Conservation (phyloP, 2,888 invertebrate species). For the Tetheella fluctuosa region DNA sequence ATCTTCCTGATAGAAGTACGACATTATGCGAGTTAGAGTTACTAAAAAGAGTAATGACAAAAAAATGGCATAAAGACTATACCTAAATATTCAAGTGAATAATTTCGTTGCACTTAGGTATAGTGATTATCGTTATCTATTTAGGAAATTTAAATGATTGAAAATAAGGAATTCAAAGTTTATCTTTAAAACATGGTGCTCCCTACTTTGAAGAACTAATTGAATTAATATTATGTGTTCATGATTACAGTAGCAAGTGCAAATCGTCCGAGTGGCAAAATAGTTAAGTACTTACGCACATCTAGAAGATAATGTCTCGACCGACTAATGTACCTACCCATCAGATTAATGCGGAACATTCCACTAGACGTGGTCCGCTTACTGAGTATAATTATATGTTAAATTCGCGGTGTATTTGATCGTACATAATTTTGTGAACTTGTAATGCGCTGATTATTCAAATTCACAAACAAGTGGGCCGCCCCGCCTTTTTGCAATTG, state of each 20-base stretch:
- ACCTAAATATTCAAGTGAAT: no score
- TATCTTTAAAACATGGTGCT: not conserved
- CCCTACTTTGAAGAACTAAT: conserved; percentile 17
- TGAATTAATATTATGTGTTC: conserved; percentile 21
- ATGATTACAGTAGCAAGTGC: conserved; percentile 30
- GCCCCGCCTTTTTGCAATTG: conserved; percentile 78
- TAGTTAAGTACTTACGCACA: conserved; percentile 32
- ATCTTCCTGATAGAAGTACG: not conserved
- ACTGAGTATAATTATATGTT: conserved; percentile 55
- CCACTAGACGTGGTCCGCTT: conserved; percentile 34
- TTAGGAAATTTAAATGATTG: not conserved
- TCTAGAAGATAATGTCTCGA: conserved; percentile 47
- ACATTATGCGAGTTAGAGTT: no score
- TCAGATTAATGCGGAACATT: conserved; percentile 51
- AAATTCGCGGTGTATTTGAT: conserved; percentile 57
- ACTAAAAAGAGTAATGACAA: no score
- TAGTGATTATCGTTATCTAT: no score
- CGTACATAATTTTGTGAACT: conserved; percentile 62
- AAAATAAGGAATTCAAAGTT: not conserved
- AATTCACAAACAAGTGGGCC: conserved; percentile 72
- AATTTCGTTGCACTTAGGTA: no score
- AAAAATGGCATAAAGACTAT: no score
- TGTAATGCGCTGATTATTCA: conserved; percentile 77
- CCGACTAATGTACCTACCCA: conserved; percentile 37
- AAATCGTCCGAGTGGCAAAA: conserved; percentile 40